Conservation (phyloP, 2,888 invertebrate genomes). For the Boloria selene region DNA sequence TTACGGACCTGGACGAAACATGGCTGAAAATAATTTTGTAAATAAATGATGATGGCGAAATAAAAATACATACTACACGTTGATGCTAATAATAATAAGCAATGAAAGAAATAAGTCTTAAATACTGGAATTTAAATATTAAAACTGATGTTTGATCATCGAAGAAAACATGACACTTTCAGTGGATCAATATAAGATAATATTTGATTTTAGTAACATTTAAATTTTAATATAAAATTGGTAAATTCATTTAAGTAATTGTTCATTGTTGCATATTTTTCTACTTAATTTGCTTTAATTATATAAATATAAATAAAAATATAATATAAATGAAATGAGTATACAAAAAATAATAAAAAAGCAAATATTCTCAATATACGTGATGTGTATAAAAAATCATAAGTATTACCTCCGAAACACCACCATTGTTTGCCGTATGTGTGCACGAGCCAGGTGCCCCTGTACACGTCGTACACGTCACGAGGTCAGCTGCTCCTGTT, state of each 20-base stretch:
- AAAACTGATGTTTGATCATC: too few relatives aligned
- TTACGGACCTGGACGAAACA: slow-evolving; percentile 93
- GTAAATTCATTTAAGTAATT: too few relatives aligned
- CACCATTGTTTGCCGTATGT: slow-evolving; percentile 93
- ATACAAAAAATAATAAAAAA: not conserved
- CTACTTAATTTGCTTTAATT: too few relatives aligned
- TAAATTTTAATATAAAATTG: too few relatives aligned
- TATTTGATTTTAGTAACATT: too few relatives aligned
- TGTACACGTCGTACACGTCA: slow-evolving; percentile 90
- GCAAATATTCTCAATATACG: not conserved
- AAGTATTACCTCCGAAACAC: slow-evolving; percentile 89
- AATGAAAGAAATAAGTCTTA: slow-evolving; percentile 10
- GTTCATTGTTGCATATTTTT: too few relatives aligned
- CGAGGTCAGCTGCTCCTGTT: slow-evolving; percentile 90
- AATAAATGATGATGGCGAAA: slow-evolving; percentile 69
- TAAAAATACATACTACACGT: slow-evolving; percentile 38
- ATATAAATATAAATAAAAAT: too few relatives aligned
- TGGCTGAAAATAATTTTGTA: slow-evolving; percentile 83
- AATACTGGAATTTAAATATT: not conserved
- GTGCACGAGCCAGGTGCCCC: slow-evolving; percentile 90
- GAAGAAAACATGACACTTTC: too few relatives aligned
- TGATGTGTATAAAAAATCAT: not conserved
- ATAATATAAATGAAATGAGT: too few relatives aligned
- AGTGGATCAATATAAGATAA: too few relatives aligned
- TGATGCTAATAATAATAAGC: slow-evolving; percentile 14